These are phyloP conservation scores for Hydractinia echinata DNA, from an alignment of 30 jellyfish, hydroid and myxozoan species.

Conservation along the genomic window DNA sequence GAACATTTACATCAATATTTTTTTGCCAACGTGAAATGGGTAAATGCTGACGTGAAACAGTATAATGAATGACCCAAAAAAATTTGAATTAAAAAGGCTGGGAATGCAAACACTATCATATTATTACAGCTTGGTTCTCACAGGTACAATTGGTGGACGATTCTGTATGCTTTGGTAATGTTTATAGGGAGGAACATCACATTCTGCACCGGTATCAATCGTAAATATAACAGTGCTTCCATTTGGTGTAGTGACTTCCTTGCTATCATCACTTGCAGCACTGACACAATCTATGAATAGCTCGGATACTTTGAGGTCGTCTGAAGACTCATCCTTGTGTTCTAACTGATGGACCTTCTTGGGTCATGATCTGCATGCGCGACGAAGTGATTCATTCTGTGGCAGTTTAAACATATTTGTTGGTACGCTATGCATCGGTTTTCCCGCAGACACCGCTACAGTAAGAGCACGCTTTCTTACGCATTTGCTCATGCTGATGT, in stretches of 20 bases:
- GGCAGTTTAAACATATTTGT: neutral
- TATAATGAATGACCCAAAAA: too few species aligned
- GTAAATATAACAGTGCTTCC: neutral
- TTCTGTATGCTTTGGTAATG: neutral
- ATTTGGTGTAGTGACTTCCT: neutral
- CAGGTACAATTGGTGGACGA: conserved; percentile 1
- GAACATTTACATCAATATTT: too few species aligned
- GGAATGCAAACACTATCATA: conserved; percentile 8
- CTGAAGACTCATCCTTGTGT: neutral
- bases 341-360: conserved; percentile 1
- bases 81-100: too few species aligned
- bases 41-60: too few species aligned
- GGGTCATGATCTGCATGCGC: conserved; percentile 5
- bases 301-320: conserved; percentile 4
- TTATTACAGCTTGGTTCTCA: neutral
- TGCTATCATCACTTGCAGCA: neutral
- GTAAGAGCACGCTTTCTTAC: conserved; percentile 2
- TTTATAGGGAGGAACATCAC: conserved; percentile 6
- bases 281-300: conserved; percentile 7
- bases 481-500: too few species aligned
- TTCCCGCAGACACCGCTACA: neutral
- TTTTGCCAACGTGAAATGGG: too few species aligned
- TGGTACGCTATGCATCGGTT: conserved; percentile 1
- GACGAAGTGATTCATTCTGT: conserved; percentile 9
- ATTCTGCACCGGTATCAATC: neutral